phyloP scores from a whole-genome alignment of 2,113 vertebrate genomes.

The Cricetomys ansorgei region DNA sequence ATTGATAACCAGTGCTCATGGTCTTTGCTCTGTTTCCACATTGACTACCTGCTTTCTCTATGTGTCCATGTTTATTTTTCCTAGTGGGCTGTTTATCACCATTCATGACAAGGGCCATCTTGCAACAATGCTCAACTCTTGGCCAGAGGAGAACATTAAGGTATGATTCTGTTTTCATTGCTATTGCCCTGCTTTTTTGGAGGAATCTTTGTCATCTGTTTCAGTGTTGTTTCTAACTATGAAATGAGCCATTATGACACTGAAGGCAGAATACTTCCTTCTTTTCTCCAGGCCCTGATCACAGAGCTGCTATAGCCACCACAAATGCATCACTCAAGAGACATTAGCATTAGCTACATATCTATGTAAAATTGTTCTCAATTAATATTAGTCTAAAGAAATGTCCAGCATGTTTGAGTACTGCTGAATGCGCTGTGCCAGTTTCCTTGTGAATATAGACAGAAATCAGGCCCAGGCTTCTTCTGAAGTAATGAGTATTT shows the following conservation, averaged over 20 bases:
- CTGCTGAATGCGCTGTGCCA: neutral
- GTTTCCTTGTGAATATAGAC: neutral
- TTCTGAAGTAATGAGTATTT: neutral
- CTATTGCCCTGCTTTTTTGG: neutral
- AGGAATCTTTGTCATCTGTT: neutral
- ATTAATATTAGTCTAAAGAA: neutral
- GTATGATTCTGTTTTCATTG: conserved; percentile 82
- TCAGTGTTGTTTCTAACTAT: neutral
- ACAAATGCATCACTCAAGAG: neutral
- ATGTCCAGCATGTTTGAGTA: neutral
- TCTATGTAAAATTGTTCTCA: neutral
- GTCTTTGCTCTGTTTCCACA: neutral
- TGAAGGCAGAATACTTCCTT: neutral
- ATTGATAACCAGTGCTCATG: neutral
- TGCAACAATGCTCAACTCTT: conserved; percentile 96
- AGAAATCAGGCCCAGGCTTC: neutral
- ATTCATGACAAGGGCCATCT: conserved; percentile 98
- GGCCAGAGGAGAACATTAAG: conserved; percentile 98
- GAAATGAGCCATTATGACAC: conserved; percentile 6
- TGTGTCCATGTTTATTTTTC: conserved; percentile 50
- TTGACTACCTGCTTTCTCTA: conserved; percentile 54
- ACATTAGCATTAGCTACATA: neutral
- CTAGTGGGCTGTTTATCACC: conserved; percentile 96
- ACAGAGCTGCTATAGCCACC: neutral
- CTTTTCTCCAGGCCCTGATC: neutral